Conservation (phyloP, 92 coral and sea anemone species). For the Virgularia gustaviana region DNA sequence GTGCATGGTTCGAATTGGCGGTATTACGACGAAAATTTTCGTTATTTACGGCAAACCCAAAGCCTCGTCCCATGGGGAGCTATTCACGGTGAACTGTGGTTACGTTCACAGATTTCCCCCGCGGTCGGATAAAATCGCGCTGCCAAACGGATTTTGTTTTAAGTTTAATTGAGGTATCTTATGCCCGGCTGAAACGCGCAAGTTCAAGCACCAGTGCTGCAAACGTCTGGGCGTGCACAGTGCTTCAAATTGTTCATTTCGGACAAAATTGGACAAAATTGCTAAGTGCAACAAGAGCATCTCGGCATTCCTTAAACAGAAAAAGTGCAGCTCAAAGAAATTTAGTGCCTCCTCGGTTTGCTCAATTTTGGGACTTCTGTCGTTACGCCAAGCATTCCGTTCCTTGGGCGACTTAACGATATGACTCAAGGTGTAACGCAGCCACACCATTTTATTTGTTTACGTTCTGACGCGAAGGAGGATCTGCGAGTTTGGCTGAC, state of each 20-base stretch:
- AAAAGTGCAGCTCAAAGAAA: conserved; percentile 29
- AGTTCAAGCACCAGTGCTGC: conserved; percentile 45
- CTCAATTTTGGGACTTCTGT: conserved; percentile 54
- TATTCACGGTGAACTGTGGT: too few species aligned
- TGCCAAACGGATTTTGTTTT: too few species aligned
- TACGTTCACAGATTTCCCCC: too few species aligned
- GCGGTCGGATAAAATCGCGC: too few species aligned
- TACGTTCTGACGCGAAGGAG: conserved; percentile 35
- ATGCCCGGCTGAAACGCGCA: too few species aligned
- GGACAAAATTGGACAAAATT: conserved; percentile 37
- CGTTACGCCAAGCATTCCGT: conserved; percentile 49
- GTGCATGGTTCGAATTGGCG: too few species aligned
- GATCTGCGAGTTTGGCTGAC: conserved; percentile 43
- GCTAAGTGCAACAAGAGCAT: not conserved
- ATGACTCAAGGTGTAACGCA: conserved; percentile 28
- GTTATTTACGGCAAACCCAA: too few species aligned
- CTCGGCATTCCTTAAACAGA: conserved; percentile 1
- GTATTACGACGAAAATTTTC: too few species aligned
- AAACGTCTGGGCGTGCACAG: conserved; percentile 45
- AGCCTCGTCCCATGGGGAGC: too few species aligned
- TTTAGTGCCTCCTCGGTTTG: conserved; percentile 52
- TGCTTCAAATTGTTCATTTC: conserved; percentile 36
- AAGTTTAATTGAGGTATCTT: too few species aligned
- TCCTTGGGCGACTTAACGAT: conserved; percentile 39
- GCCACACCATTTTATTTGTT: conserved; percentile 31